Conservation (phyloP, 37 sponge, comb jelly and placozoan genomes). For the Spongia lamella region DNA sequence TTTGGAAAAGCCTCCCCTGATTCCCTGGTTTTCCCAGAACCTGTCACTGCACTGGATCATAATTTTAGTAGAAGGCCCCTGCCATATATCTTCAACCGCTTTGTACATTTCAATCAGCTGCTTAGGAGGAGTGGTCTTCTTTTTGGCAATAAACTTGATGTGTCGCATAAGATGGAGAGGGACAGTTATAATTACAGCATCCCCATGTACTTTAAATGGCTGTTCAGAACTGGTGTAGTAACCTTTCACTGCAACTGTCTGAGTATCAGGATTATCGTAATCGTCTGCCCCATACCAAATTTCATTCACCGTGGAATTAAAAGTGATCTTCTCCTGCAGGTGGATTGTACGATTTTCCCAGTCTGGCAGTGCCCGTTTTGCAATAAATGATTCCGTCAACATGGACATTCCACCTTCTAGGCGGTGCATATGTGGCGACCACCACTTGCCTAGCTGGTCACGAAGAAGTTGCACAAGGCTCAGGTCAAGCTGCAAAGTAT, state of each 20-base stretch:
- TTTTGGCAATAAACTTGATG: conserved; percentile 25
- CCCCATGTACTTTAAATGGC: not conserved
- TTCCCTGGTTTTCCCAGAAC: conserved; percentile 33
- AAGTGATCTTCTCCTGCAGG: conserved; percentile 5
- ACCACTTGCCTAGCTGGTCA: conserved; percentile 45
- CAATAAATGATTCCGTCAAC: conserved; percentile 41
- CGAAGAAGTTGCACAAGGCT: conserved; percentile 40
- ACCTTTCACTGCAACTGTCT: conserved; percentile 1
- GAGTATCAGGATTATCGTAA: not conserved
- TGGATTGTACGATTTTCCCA: no score
- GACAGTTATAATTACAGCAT: conserved; percentile 26
- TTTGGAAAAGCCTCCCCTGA: conserved; percentile 48
- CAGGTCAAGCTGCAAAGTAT: conserved; percentile 27
- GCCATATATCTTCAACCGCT: conserved; percentile 14
- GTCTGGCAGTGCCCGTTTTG: no score
- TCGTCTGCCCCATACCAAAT: conserved; percentile 7
- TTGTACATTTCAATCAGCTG: conserved; percentile 5
- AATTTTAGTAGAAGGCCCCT: conserved; percentile 48
- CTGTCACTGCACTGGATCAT: conserved; percentile 38
- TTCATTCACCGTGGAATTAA: conserved; percentile 14
- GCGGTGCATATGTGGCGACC: conserved; percentile 50
- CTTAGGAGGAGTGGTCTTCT: no score
- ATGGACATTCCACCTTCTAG: conserved; percentile 38
- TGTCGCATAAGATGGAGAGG: conserved; percentile 41
- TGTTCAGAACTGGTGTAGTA: not conserved